A percentile compares a stretch with the other conserved stretches of the same genome.
phyloP scores from a whole-genome alignment of 2,797 vertebrate species.

The Muscicapa striata region DNA sequence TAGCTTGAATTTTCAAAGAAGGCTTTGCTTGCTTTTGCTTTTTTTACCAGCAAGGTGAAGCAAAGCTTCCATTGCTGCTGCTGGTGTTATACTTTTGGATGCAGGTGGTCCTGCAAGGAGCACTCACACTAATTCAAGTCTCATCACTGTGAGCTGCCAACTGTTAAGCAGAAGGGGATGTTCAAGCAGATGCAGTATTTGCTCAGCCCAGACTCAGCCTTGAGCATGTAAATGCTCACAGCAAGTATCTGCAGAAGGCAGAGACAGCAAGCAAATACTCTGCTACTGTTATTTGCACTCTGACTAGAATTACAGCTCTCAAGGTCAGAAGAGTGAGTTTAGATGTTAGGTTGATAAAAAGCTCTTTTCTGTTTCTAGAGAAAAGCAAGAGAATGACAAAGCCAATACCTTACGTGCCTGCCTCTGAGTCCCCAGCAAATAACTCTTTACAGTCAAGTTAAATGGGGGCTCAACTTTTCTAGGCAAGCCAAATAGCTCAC shows the following conservation, averaged over 20 bases:
- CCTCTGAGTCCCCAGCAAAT: background rate
- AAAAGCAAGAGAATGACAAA: background rate
- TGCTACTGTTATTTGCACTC: background rate
- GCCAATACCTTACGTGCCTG: background rate
- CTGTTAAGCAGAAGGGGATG: background rate
- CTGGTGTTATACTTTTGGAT: background rate
- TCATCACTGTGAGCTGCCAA: background rate
- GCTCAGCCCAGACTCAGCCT: background rate
- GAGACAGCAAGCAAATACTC: background rate
- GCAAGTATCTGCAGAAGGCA: background rate
- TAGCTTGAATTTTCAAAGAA: background rate
- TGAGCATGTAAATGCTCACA: background rate
- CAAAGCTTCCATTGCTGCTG: background rate
- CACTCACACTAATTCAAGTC: background rate
- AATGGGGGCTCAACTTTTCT: background rate
- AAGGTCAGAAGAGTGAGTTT: background rate
- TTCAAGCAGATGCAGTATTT: background rate
- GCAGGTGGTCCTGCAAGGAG: background rate
- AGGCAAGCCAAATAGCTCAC: background rate
- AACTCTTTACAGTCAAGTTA: background rate
- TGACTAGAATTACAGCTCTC: background rate
- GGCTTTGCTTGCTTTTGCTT: background rate
- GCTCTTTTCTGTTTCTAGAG: background rate
- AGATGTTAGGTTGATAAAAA: background rate
- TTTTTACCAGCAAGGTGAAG: background rate